Conservation (phyloP, 2,797 vertebrate species). For the Propithecus deckenii region DNA sequence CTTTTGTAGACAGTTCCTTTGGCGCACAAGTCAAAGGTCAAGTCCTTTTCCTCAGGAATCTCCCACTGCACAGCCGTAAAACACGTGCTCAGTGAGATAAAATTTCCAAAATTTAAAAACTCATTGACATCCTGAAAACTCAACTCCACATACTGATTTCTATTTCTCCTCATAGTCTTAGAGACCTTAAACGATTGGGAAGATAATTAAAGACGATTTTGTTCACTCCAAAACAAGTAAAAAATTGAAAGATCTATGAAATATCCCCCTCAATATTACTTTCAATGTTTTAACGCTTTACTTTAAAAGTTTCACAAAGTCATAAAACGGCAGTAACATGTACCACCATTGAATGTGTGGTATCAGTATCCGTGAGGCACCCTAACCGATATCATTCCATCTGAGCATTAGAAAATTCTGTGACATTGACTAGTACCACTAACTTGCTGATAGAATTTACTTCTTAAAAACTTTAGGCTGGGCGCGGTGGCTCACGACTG, state of each 20-base stretch:
- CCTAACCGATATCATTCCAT: not conserved
- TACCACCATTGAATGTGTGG: not conserved
- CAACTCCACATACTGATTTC: not conserved
- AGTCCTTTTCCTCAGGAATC: not conserved
- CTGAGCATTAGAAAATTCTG: not conserved
- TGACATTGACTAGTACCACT: not conserved
- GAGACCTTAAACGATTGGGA: not conserved
- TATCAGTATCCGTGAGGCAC: not conserved
- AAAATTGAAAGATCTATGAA: not conserved
- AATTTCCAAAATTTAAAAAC: not conserved
- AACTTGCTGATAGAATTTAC: not conserved
- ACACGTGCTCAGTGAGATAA: not conserved
- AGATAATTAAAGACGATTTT: not conserved
- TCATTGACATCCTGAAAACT: not conserved
- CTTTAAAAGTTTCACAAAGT: not conserved
- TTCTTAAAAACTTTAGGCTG: not conserved
- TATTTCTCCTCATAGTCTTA: not conserved
- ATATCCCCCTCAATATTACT: not conserved
- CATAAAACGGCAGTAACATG: not conserved
- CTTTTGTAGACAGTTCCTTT: conserved; percentile 13
- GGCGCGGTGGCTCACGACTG: too few relatives aligned
- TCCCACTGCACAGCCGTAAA: not conserved
- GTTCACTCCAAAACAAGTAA: not conserved
- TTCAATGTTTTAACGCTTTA: not conserved
- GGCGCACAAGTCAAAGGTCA: not conserved